Percentiles rank a stretch among this genome's conserved stretches.
Evolutionary conservation across 2,113 vertebrate genomes (phyloP).

Genomic region (Mesitornis unicolor): DNA sequence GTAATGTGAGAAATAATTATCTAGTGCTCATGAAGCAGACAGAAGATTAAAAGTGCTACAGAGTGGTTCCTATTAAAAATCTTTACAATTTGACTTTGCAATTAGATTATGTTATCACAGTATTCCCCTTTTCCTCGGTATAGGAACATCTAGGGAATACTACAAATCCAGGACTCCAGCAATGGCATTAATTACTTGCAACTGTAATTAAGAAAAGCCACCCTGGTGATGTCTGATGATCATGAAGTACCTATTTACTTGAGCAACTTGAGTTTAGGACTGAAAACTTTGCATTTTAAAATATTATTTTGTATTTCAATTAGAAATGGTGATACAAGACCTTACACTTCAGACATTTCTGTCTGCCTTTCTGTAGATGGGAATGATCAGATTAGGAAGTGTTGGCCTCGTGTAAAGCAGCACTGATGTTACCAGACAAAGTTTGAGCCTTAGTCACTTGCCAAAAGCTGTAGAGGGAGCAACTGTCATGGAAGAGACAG

Average conservation of each 20-base stretch:
- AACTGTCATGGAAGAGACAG: background rate
- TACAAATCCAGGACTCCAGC: background rate
- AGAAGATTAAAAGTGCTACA: slow-evolving; percentile 12
- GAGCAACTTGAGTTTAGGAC: background rate
- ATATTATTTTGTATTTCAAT: background rate
- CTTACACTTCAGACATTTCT: background rate
- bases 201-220: slow-evolving; percentile 52
- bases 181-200: slow-evolving; percentile 40
- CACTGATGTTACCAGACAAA: background rate
- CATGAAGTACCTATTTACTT: background rate
- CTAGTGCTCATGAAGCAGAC: slow-evolving; percentile 3
- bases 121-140: background rate
- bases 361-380: background rate
- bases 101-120: background rate
- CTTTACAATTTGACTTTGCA: slow-evolving; percentile 31
- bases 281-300: background rate
- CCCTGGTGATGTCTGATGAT: background rate
- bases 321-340: background rate
- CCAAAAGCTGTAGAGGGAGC: background rate
- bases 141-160: slow-evolving; percentile 24
- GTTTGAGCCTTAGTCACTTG: background rate
- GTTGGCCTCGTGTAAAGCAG: background rate
- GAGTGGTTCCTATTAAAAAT: slow-evolving; percentile 12
- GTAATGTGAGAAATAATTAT: slow-evolving; percentile 10
- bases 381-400: background rate